Evolutionary conservation across 2,797 vertebrate genomes (phyloP).

Genomic region (Telmatherina bonti): DNA sequence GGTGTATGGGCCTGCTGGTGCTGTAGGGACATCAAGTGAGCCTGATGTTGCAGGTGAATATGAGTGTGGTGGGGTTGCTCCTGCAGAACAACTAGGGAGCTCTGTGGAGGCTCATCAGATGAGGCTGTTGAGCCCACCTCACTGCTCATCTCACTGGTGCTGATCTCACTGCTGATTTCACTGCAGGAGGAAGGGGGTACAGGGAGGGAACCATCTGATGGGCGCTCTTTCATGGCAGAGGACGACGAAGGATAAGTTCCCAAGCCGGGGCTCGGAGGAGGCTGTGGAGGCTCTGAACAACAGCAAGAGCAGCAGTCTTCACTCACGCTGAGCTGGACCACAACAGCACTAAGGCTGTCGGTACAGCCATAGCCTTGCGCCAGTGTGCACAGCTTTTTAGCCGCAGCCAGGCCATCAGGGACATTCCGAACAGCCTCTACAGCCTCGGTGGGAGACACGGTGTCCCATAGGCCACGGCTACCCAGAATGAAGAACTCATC

Average conservation of each 20-base stretch:
- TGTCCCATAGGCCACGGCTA: slow-evolving; percentile 94
- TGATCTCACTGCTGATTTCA: slow-evolving; percentile 98
- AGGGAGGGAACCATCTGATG: slow-evolving; percentile 83
- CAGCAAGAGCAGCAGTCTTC: slow-evolving; percentile 99
- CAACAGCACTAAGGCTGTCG: slow-evolving; percentile 93
- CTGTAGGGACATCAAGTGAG: slow-evolving; percentile 63
- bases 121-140: slow-evolving; percentile 98
- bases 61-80: slow-evolving; percentile 82
- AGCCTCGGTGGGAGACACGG: slow-evolving; percentile 88
- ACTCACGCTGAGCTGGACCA: slow-evolving; percentile 95
- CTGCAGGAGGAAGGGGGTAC: slow-evolving; percentile 94
- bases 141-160: slow-evolving; percentile 98
- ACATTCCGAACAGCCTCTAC: slow-evolving; percentile 93
- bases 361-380: slow-evolving; percentile 97
- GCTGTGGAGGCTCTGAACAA: slow-evolving; percentile 87
- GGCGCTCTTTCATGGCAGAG: slow-evolving; percentile 85
- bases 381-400: slow-evolving; percentile 97
- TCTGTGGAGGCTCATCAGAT: slow-evolving; percentile 88
- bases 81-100: slow-evolving; percentile 83
- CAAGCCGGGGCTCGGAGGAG: slow-evolving; percentile 90
- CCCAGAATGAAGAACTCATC: slow-evolving; percentile 98
- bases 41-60: slow-evolving; percentile 83
- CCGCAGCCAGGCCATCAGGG: slow-evolving; percentile 91
- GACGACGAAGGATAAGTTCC: slow-evolving; percentile 84
- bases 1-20: slow-evolving; percentile 69